Evolutionary conservation across 2,113 vertebrate species (phyloP).

Genomic region (Lynx canadensis): DNA sequence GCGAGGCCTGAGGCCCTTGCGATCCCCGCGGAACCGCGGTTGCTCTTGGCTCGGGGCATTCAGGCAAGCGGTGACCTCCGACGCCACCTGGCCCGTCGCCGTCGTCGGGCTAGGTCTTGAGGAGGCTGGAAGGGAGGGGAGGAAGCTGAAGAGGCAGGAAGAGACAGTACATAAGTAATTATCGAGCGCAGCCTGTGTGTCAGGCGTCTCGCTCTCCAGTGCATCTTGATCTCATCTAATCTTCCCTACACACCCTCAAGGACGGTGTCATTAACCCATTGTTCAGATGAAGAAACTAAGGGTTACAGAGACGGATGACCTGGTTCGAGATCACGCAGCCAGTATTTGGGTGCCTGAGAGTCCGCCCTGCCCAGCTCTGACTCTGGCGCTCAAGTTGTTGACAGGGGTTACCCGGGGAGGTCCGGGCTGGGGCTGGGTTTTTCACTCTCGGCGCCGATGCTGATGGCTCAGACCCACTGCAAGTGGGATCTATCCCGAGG

Average conservation of each 20-base stretch:
- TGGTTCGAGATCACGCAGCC: not conserved
- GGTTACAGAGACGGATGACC: not conserved
- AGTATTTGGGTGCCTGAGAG: too few relatives aligned
- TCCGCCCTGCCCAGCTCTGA: fast-evolving
- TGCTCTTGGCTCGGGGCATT: fast-evolving
- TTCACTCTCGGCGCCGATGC: too few relatives aligned
- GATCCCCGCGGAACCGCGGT: fast-evolving
- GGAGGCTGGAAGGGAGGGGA: not conserved
- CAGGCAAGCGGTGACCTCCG: not conserved
- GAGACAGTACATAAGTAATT: not conserved
- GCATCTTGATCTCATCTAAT: not conserved
- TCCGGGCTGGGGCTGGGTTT: not conserved
- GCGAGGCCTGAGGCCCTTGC: not conserved
- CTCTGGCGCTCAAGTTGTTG: fast-evolving
- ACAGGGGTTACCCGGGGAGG: not conserved
- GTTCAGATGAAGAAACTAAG: not conserved
- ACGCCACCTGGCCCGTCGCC: not conserved
- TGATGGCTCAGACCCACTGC: not conserved
- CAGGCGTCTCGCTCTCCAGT: fast-evolving
- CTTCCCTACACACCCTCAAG: not conserved
- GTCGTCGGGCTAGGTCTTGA: not conserved
- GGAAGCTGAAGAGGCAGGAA: not conserved
- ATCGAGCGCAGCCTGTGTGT: not conserved
- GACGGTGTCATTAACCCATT: not conserved
- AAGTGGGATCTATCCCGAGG: too few relatives aligned